Evolutionary conservation across 1,140 invertebrate genomes (phyloP).

Genomic region (Pollicipes pollicipes): DNA sequence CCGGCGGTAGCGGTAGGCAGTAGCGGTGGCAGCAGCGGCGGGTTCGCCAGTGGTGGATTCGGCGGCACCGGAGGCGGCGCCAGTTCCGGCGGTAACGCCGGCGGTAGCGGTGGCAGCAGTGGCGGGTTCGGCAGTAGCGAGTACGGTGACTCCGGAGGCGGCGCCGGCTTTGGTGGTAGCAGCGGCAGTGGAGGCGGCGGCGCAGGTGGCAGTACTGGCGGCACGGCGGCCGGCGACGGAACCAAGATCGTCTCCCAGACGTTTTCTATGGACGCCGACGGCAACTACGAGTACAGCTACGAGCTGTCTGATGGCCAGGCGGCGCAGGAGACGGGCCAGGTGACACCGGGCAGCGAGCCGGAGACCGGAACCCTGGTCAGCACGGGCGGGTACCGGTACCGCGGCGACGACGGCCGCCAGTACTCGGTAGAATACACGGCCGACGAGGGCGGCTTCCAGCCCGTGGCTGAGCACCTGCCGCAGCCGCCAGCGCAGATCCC

Average conservation of each 20-base stretch:
- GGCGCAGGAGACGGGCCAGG: background rate
- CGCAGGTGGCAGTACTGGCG: background rate
- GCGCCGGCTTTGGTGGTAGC: too few species aligned
- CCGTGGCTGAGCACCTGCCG: conserved; percentile 60
- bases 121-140: background rate
- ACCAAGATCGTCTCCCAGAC: background rate
- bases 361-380: background rate
- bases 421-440: conserved; percentile 18
- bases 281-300: background rate
- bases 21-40: background rate
- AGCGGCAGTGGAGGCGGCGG: background rate
- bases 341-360: background rate
- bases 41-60: background rate
- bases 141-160: too few species aligned
- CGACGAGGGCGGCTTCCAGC: conserved; percentile 39
- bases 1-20: too few species aligned
- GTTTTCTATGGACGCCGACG: background rate
- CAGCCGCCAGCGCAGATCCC: conserved; percentile 58
- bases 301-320: background rate
- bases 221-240: background rate
- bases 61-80: background rate
- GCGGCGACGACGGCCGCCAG: conserved; percentile 18
- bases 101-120: background rate
- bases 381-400: conserved; percentile 11
- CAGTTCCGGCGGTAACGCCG: background rate